phyloP scores from a whole-genome alignment of 2,888 invertebrate genomes.

The Andrena marginata region DNA sequence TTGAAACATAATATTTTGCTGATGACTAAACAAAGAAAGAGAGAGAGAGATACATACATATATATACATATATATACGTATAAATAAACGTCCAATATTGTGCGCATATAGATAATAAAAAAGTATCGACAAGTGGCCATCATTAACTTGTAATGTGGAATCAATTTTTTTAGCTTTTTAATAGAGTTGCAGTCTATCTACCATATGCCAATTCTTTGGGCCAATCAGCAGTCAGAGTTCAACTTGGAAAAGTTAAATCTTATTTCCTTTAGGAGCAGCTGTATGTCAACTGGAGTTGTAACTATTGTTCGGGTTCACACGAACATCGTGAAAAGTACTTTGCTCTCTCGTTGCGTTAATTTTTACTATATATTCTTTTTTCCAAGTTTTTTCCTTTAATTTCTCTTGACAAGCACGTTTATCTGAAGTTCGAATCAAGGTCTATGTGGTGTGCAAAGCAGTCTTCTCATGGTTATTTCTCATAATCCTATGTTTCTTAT shows the following conservation, averaged over 20 bases:
- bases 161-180: constrained; percentile 78
- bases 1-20: constrained; percentile 72
- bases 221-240: constrained; percentile 82
- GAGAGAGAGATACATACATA: constrained; percentile 52
- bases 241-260: constrained; percentile 80
- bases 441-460: constrained; percentile 73
- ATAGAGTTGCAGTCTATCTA: constrained; percentile 82
- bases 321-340: constrained; percentile 73
- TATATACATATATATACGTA: constrained; percentile 63
- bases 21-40: constrained; percentile 72
- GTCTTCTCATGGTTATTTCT: constrained; percentile 71
- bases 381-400: constrained; percentile 68
- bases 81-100: constrained; percentile 66
- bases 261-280: constrained; percentile 84
- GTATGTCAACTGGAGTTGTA: constrained; percentile 83
- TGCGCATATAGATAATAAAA: constrained; percentile 64
- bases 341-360: constrained; percentile 72
- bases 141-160: constrained; percentile 72
- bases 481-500: constrained; percentile 62
- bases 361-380: constrained; percentile 67
- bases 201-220: constrained; percentile 82
- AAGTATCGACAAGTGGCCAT: constrained; percentile 67
- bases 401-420: constrained; percentile 66
- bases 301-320: constrained; percentile 79
- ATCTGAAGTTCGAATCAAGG: constrained; percentile 69